Conservation (phyloP, 2,113 vertebrate genomes). For the Ibidorhyncha struthersii region DNA sequence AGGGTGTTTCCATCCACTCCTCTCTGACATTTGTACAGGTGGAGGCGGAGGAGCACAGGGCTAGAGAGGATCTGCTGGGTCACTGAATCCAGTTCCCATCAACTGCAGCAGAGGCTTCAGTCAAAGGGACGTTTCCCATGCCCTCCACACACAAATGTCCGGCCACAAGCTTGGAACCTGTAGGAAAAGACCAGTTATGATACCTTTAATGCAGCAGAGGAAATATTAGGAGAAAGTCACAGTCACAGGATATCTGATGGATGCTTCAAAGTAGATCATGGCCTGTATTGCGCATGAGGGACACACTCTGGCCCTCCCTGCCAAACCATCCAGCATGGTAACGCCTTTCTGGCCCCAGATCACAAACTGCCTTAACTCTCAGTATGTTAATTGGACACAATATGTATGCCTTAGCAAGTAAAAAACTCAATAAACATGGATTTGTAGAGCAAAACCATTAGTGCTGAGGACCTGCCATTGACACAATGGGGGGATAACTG, state of each 20-base stretch:
- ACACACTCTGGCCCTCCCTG: background rate
- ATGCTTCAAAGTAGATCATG: background rate
- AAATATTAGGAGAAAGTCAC: accelerated
- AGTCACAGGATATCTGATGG: background rate
- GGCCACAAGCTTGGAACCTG: background rate
- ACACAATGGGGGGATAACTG: background rate
- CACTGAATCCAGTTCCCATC: background rate
- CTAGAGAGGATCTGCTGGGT: background rate
- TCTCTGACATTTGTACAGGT: background rate
- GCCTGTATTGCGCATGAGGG: background rate
- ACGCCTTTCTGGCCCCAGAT: background rate
- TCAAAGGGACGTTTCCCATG: background rate
- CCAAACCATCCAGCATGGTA: background rate
- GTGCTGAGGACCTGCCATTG: background rate
- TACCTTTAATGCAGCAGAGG: background rate
- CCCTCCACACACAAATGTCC: background rate
- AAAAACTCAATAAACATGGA: background rate
- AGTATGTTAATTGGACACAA: background rate
- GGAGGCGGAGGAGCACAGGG: background rate
- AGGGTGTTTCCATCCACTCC: background rate
- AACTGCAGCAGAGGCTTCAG: background rate
- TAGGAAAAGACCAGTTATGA: accelerated
- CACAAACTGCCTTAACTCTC: background rate
- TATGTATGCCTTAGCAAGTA: background rate
- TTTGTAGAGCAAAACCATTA: background rate